Evolutionary conservation across 2,888 invertebrate species (phyloP), one percentile per base, ranked within the genome.

Genomic region (Drosophila melanocephala): DNA sequence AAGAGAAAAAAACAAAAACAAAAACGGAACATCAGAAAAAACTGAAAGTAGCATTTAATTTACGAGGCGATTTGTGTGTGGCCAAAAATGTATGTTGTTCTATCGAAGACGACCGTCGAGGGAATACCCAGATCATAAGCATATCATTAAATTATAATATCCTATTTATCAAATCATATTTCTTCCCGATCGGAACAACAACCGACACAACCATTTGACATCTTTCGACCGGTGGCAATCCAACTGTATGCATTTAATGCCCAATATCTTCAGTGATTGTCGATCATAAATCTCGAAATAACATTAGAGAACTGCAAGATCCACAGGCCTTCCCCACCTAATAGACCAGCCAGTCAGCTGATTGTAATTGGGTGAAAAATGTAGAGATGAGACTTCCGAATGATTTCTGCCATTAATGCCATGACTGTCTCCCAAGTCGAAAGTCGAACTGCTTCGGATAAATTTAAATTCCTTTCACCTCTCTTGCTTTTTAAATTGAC

Each of bases 161-260:
- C 57, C 72, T 70, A 90, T 86, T 84, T 75, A 70, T 81, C 81
- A 90, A 86, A 90, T 89, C 89, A 86, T 89, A 81, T 78, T 81
- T 89, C 75, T 66, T 75, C 60, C 62, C 62, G 84, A 87, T 81
- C 75, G 61, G 72, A 73, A 81, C 69, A 61, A 65, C 55, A 81
- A 65, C 74, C 81, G 76, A 77, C 73, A 81, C 81, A 85, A 82
- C 69, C 69, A 57, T 70, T 86, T 86, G 87, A 83, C 87, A 89
- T 73, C 53, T 75, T 56, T 50, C 76, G 42, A 59, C 52, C 58
- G 50, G 33, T 42, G n/a, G n/a, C 28, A 61, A 65, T 66, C 58
- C 62, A 60, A 28, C 26, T 12, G 47, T 14, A 14, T 47, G 4
- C 16, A 7, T 22, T 22, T 47, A 22, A 22, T 47, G 22, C 47